Base-by-base conservation (phyloP, 2,113 vertebrate genomes). In the Thalassarche chlororhynchos region DNA sequence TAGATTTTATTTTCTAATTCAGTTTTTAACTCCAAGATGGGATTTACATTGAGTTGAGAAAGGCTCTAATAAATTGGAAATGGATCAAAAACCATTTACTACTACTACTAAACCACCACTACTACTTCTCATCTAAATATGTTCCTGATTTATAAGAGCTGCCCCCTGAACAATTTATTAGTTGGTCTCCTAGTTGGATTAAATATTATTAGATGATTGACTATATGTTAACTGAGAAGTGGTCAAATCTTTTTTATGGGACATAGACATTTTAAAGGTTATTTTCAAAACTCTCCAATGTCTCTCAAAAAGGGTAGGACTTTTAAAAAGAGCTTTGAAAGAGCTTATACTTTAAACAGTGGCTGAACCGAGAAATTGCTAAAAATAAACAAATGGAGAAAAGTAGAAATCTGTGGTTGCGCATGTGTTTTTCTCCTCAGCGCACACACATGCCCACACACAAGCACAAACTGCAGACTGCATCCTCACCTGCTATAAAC, bases 1-100 rank as follows among this genome's bases (percentile, higher is more conserved):
- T 96, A 86, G 32, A 86, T 88, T 97, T 96, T 95, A 34, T 55
- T 93, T 95, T 94, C 92, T 93, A 96, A 94, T 94, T 97, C 58
- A 93, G 60, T 90, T 98, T 94, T 97, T 96, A 89, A 55, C 20
- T 83, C 55, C 76, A 74, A 92, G 51, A 62, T 65, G 55, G 49
- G 31, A 74, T 96, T 92, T 87, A 94, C 23, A 65, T 26, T 91
- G 69, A 24, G 60, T 92, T 94, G 66, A 87, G 29, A 86, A 87
- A 94, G 42, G 36, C 13, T 94, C 69, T 87, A 95, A 95, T 93
- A 91, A 93, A 49, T 71, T 95, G 82, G 76, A 96, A 95, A 68
- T 60, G 44, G 38, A 52, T 96, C 76, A 96, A 95, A 96, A 91
- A 5, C 8, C 26, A 94, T 96, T 93, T 89, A 49, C 26, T 94